Percentiles rank a stretch among this genome's conserved stretches.
phyloP scores from a whole-genome alignment of 2,113 vertebrate species.

The Aepyceros melampus region DNA sequence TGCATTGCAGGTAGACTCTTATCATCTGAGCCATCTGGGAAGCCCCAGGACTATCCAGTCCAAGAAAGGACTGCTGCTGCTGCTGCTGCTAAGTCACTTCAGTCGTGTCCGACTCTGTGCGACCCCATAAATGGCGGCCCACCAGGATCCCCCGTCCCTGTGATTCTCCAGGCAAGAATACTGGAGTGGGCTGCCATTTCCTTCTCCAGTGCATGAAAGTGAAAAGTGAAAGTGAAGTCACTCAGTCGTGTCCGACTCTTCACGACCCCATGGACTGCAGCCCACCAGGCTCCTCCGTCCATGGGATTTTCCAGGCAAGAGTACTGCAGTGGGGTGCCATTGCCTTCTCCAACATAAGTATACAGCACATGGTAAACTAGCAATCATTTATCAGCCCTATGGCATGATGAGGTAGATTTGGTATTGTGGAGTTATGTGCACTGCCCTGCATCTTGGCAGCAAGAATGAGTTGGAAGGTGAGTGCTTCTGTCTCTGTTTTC shows the following conservation, averaged over 20 bases:
- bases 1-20: no score
- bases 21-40: no score
- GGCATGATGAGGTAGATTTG: not conserved
- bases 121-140: not conserved
- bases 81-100: not conserved
- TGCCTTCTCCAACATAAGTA: not conserved
- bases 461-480: not conserved
- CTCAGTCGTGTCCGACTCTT: not conserved
- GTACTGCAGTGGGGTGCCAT: not conserved
- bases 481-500: not conserved
- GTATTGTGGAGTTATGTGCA: not conserved
- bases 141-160: not conserved
- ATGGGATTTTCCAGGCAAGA: not conserved
- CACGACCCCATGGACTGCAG: not conserved
- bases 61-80: not conserved
- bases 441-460: not conserved
- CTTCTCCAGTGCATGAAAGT: not conserved
- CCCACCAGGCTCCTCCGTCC: not conserved
- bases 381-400: not conserved
- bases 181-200: not conserved
- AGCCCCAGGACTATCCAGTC: no score
- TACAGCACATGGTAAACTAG: not conserved
- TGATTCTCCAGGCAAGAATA: not conserved
- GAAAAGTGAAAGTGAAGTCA: not conserved
- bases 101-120: fast-evolving